Evolutionary conservation across 2,888 invertebrate genomes (phyloP).

Genomic region (Plebejus anna): DNA sequence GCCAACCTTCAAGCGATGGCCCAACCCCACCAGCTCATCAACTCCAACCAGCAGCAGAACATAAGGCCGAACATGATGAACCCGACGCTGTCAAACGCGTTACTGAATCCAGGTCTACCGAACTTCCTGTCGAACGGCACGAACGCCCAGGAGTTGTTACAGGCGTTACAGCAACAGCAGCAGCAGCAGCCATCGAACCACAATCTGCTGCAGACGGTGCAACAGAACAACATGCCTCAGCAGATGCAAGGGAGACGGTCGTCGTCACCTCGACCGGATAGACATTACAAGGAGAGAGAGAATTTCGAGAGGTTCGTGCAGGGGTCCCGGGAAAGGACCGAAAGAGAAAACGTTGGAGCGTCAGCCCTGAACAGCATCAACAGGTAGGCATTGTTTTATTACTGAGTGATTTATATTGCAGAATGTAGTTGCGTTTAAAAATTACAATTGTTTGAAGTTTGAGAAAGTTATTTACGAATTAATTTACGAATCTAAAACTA

Average conservation of each 20-base stretch:
- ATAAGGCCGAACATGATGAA: constrained; percentile 77
- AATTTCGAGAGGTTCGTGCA: constrained; percentile 67
- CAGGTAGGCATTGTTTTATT: constrained; percentile 66
- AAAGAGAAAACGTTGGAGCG: constrained; percentile 75
- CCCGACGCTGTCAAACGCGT: constrained; percentile 83
- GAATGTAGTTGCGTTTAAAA: not conserved
- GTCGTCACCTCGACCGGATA: constrained; percentile 67
- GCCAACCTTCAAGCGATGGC: constrained; percentile 89
- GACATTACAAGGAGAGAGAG: constrained; percentile 75
- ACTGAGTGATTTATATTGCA: not conserved
- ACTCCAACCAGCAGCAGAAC: constrained; percentile 80
- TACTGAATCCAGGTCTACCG: constrained; percentile 84
- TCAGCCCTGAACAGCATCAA: constrained; percentile 84
- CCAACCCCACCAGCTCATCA: constrained; percentile 84
- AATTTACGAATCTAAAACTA: no score
- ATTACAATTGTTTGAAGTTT: no score
- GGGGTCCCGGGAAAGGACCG: constrained; percentile 75
- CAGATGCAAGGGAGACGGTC: constrained; percentile 74
- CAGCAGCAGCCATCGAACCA: constrained; percentile 82
- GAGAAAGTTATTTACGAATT: no score
- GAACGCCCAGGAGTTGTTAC: constrained; percentile 86
- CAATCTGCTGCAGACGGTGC: constrained; percentile 70
- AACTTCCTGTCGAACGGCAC: constrained; percentile 86
- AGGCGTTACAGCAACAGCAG: constrained; percentile 84
- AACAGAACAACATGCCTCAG: constrained; percentile 71